Conservation (phyloP, 2,113 vertebrate species). For the Orientallactaga bullata region DNA sequence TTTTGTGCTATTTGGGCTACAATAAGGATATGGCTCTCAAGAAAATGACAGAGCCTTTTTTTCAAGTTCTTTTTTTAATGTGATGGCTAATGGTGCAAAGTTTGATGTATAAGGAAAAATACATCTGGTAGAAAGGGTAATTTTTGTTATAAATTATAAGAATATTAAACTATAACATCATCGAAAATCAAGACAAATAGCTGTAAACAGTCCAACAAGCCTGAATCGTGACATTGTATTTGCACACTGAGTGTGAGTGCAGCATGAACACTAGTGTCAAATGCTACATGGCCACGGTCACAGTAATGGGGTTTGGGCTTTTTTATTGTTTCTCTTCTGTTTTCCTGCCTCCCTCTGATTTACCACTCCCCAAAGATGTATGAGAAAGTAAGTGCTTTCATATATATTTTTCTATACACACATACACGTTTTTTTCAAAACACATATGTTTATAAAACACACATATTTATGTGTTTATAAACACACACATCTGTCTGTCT, state of each 20-base stretch:
- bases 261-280: background rate
- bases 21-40: conserved; percentile 39
- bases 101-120: conserved; percentile 22
- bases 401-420: background rate
- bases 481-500: too few species aligned
- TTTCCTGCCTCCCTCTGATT: background rate
- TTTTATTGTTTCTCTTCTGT: background rate
- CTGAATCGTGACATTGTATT: background rate
- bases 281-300: background rate
- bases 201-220: background rate
- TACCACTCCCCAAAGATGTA: background rate
- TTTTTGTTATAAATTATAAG: conserved; percentile 26
- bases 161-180: background rate
- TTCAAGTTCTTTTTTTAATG: background rate
- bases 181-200: conserved; percentile 25
- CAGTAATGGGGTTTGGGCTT: background rate
- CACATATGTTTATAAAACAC: background rate
- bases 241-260: background rate
- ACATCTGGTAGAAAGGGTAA: background rate
- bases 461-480: too few species aligned
- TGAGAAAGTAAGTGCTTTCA: background rate
- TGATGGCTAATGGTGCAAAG: background rate
- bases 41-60: conserved; percentile 43
- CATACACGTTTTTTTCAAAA: background rate
- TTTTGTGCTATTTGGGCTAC: conserved; percentile 5